Evolutionary conservation across 2,888 invertebrate genomes (phyloP), one percentile per base, ranked within the genome.

Genomic region (Polydrusus pterygomalis): DNA sequence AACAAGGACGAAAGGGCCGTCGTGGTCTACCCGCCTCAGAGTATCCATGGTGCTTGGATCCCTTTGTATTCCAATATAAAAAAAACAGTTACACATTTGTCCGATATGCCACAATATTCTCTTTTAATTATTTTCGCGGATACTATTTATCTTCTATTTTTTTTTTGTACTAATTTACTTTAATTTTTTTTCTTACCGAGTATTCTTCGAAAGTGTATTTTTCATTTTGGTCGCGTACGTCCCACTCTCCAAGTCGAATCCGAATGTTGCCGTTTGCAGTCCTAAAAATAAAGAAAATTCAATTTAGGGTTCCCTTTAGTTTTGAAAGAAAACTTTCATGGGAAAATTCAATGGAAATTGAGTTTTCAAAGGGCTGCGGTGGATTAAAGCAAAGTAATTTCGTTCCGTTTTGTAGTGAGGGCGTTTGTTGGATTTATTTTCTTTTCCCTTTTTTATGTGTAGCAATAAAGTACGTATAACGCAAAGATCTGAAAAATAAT

Each of bases 221-320:
- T 85, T 97, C 97, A 13, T 94, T 93, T 17, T 94, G 92, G 68
- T 95, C 96, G 0, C 96, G 88, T 0, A 97, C 96, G 86, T 97
- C 97, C 96, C 96, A 97, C 85, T 97, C 97, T 0, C 97, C 97
- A 0, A 97, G 89, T 1, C 97, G 92, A 0, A 97, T 96, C 81
- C 96, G 93, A 81, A 97, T 91, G 84, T 96, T 96, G 63, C 93
- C 93, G 85, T 96, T 96, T 20, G 96, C 93, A 8, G 96, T 96
- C 68, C 97, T 97, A 88, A 47, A 88, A 87, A 71, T 70, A 79
- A 76, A 60, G 45, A 49, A 63, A 63, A 75, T 65, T 72, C 70
- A 43, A 69, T 69, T 69, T 58, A 20, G 43, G 13, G 18, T 40
- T 18, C 11, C 10, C 25, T 54, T 65, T 67, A 40, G 49, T 38